Conservation (phyloP, 2,113 vertebrate genomes). For the Bubo bubo region DNA sequence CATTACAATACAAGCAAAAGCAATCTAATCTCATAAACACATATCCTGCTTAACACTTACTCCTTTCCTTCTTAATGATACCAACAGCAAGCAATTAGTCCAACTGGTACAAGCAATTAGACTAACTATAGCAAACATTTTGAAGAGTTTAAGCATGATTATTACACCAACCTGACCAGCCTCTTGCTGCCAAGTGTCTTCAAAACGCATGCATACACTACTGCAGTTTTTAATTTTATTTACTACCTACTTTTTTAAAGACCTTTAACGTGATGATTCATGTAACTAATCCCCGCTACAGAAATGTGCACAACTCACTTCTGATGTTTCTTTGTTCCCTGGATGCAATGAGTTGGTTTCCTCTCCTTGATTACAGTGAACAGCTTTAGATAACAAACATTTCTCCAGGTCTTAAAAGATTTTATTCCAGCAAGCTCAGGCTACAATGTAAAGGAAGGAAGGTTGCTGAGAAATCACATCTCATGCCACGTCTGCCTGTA, state of each 20-base stretch:
- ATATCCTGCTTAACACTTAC: neutral
- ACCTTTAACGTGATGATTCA: neutral
- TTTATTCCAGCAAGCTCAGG: neutral
- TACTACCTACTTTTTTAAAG: neutral
- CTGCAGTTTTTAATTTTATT: neutral
- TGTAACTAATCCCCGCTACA: neutral
- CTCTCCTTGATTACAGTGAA: neutral
- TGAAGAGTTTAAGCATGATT: neutral
- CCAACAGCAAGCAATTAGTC: neutral
- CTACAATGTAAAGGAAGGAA: neutral
- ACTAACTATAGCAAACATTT: neutral
- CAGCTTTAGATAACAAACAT: neutral
- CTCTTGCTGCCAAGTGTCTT: neutral
- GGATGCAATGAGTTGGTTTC: neutral
- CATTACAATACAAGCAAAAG: neutral
- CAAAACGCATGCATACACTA: neutral
- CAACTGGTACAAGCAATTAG: neutral
- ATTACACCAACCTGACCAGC: too few relatives aligned
- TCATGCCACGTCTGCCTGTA: neutral
- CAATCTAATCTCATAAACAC: neutral
- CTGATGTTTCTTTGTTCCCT: neutral
- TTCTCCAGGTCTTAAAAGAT: neutral
- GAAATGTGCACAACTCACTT: accelerated
- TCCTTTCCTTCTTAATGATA: neutral
- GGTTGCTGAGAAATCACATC: neutral